These are phyloP conservation scores for Sinopyrophorus schimmeli DNA, from an alignment of 2,888 invertebrate genomes.

Conservation along the genomic window DNA sequence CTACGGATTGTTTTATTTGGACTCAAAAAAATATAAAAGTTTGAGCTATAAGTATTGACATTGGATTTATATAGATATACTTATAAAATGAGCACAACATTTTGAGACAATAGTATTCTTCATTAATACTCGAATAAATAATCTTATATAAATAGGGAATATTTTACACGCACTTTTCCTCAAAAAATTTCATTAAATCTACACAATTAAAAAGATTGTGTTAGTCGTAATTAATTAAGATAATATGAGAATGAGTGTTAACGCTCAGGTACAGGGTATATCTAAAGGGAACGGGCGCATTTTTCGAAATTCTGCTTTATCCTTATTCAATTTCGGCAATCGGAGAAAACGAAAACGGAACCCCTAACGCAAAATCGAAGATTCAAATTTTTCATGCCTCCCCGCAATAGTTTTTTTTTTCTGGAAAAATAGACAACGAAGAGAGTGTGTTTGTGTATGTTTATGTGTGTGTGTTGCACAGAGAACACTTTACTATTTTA, in stretches of 20 bases:
- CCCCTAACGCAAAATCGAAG: no score
- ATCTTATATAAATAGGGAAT: slow-evolving; percentile 33
- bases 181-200: slow-evolving; percentile 14
- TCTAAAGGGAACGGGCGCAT: slow-evolving; percentile 32
- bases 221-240: slow-evolving; percentile 26
- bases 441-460: no score
- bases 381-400: no score
- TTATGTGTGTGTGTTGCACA: slow-evolving; percentile 28
- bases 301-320: no score
- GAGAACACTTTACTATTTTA: slow-evolving; percentile 29
- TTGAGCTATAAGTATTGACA: slow-evolving; percentile 57
- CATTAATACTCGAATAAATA: slow-evolving; percentile 38
- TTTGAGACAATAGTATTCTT: slow-evolving; percentile 39
- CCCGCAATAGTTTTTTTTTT: no score
- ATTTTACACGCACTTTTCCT: slow-evolving; percentile 27
- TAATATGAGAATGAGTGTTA: slow-evolving; percentile 29
- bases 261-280: slow-evolving; percentile 34
- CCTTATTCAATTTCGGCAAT: no score
- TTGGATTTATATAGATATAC: slow-evolving; percentile 52
- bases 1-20: slow-evolving; percentile 47
- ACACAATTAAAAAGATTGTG: slow-evolving; percentile 20
- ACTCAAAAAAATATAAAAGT: slow-evolving; percentile 52
- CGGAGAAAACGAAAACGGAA: no score
- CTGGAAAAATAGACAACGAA: no score
- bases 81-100: slow-evolving; percentile 52